Base-by-base conservation (phyloP, 1,140 invertebrate species). In the Drosophila nigromelanica region DNA sequence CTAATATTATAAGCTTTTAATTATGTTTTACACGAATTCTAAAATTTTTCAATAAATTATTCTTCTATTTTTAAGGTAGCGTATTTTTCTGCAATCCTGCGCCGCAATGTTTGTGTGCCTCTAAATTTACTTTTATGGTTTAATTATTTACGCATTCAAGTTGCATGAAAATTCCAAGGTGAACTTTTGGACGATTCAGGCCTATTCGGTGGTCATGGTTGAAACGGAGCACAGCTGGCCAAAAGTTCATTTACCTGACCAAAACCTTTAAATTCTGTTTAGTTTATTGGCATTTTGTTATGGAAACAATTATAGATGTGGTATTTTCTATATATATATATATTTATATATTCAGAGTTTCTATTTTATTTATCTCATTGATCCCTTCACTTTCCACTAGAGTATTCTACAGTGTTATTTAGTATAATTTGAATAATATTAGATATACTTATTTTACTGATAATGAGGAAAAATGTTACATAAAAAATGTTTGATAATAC, bases 81-180 rank as follows among this genome's bases (percentile, higher is more conserved):
- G 27, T 50, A 30, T 33, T 15, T 15, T 27, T 15, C 7, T 4
- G 48, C 7, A 21, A 33, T 69, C 5, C 24, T 39, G 54, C 21
- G 42, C 35, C 47, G 30, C 51, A 68, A 54, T 48, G 5, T 61
- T 50, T 63, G 37, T 62, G 21, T 68, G 61, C 67, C 51, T 69
- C 52, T 54, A 70, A 73, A 62, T 78, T 61, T 33, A 86, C 64
- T 78, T 87, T 87, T 69, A 86, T 86, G 74, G 67, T 61, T 87
- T 76, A 56, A 69, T 86, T 86, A 86, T 79, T 83, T 80, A 85
- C 80, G 76, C 72, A 43, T 30, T 61, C 76, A 78, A 76, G 75
- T 81, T 86, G 69, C 75, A 81, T 76, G 74, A 78, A 77, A 81
- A 73, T 82, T 78, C 63, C 82, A 76, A 76, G 82, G 78, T 71